Percentiles rank a stretch among this genome's conserved stretches.
These are phyloP conservation scores for Xiphophorus birchmanni DNA, from an alignment of 2,797 vertebrate species.

Conservation along the genomic window DNA sequence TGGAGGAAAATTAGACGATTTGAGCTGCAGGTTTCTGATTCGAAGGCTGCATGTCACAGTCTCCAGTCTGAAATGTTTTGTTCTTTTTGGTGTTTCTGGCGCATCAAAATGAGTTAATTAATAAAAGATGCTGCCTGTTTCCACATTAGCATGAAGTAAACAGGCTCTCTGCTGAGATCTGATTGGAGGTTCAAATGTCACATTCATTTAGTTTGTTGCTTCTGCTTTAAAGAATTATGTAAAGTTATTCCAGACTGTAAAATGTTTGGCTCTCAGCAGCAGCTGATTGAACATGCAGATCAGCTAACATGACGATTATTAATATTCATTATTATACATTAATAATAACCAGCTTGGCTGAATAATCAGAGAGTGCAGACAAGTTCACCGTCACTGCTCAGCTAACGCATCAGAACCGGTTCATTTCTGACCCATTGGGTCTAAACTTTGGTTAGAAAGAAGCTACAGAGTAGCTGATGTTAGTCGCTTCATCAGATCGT, in stretches of 20 bases:
- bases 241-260: conserved; percentile 55
- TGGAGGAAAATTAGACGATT: background rate
- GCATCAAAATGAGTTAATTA: background rate
- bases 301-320: conserved; percentile 30
- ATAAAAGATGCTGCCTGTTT: background rate
- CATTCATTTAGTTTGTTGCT: conserved; percentile 30
- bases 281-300: conserved; percentile 47
- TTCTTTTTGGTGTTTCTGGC: background rate
- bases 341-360: conserved; percentile 13
- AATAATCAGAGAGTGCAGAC: conserved; percentile 4
- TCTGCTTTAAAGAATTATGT: conserved; percentile 48
- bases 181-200: conserved; percentile 54
- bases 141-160: conserved; percentile 14
- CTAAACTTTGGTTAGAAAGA: background rate
- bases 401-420: background rate
- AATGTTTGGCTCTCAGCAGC: conserved; percentile 1
- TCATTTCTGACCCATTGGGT: background rate
- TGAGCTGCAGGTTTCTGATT: background rate
- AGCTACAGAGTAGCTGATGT: too few species aligned
- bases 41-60: background rate
- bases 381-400: too few species aligned
- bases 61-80: background rate
- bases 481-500: too few species aligned
- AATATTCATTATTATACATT: conserved; percentile 15
- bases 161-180: conserved; percentile 27